A percentile compares a stretch with the other conserved stretches of the same genome.
These are phyloP conservation scores for Rhadina sibilatrix DNA, from an alignment of 2,113 vertebrate genomes.

Conservation along the genomic window DNA sequence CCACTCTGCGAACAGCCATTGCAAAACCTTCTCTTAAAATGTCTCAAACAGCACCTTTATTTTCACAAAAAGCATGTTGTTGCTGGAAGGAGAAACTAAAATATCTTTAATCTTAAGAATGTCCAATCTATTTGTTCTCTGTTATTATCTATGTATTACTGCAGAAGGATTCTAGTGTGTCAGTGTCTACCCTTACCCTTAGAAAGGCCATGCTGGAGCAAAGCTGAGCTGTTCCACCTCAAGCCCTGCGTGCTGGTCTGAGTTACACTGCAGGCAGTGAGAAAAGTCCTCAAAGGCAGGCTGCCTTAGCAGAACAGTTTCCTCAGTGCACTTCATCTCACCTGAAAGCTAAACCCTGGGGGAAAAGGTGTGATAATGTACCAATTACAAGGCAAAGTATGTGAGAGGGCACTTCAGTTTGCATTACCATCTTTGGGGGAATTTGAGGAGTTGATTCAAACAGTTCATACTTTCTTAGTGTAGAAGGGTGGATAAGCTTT, in stretches of 20 bases:
- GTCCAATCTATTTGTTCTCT: not conserved
- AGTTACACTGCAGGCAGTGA: not conserved
- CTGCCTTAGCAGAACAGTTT: not conserved
- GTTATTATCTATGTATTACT: not conserved
- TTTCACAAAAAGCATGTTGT: not conserved
- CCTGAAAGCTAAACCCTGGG: not conserved
- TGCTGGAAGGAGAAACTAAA: not conserved
- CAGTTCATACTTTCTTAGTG: not conserved
- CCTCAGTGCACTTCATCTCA: not conserved
- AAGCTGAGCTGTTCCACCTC: not conserved
- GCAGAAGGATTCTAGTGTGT: not conserved
- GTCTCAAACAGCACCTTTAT: not conserved
- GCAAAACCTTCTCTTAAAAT: not conserved
- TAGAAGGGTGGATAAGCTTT: not conserved
- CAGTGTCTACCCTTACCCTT: not conserved
- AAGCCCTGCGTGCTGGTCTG: fast-evolving
- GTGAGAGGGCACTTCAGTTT: not conserved
- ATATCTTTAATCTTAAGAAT: not conserved
- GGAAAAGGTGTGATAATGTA: not conserved
- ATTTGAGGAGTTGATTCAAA: not conserved
- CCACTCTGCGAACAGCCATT: not conserved
- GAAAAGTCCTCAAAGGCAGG: not conserved
- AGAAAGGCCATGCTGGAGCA: not conserved
- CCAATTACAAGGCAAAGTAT: not conserved
- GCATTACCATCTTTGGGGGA: not conserved